These are phyloP conservation scores for Scolopax mira DNA, from an alignment of 2,113 vertebrate genomes.

Conservation along the genomic window DNA sequence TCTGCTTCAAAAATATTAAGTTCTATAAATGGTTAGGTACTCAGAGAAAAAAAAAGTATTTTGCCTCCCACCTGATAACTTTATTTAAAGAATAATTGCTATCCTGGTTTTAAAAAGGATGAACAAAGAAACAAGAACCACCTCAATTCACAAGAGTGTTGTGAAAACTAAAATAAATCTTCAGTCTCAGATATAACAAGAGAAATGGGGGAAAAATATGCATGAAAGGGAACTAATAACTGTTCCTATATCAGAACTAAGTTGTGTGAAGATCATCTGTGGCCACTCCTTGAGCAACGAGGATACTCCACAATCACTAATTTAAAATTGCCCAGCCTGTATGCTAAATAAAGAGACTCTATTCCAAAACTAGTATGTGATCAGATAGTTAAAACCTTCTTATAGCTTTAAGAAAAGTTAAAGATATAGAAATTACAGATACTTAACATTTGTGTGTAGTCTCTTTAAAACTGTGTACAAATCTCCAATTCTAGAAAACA, in stretches of 20 bases:
- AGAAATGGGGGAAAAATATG: not conserved
- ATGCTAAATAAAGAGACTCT: not conserved
- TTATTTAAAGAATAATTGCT: not conserved
- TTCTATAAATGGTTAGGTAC: not conserved
- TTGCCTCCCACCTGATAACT: not conserved
- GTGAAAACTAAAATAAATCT: not conserved
- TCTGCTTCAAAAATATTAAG: not conserved
- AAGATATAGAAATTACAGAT: not conserved
- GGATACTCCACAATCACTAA: rapidly evolving
- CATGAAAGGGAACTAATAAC: not conserved
- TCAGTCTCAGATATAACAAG: not conserved
- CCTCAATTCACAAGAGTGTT: not conserved
- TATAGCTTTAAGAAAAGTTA: not conserved
- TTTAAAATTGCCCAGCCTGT: not conserved
- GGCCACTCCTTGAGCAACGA: not conserved
- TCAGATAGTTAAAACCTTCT: not conserved
- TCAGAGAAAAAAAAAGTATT: not conserved
- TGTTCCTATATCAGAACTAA: not conserved
- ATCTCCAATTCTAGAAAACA: not conserved
- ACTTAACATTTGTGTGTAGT: not conserved
- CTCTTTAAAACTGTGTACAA: not conserved
- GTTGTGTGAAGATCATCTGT: not conserved
- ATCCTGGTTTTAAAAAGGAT: not conserved
- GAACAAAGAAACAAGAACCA: not conserved
- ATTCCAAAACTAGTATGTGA: not conserved